Percentiles rank a stretch among this genome's conserved stretches.
phyloP scores from a whole-genome alignment of 2,797 vertebrate genomes.

The Sciurus vulgaris region DNA sequence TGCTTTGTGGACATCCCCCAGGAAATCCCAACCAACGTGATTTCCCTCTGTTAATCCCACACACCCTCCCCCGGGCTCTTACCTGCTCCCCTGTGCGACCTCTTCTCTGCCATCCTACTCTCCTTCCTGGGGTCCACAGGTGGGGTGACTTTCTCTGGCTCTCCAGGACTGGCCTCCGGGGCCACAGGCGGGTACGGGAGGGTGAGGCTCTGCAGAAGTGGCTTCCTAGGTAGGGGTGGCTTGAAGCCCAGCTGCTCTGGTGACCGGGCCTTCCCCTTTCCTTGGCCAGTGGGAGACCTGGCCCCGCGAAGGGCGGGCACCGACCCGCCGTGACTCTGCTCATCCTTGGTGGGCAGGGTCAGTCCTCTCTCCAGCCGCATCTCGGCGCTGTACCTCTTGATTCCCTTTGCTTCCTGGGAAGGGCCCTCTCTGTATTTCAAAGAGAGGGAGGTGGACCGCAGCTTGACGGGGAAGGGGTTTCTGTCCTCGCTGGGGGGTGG shows the following conservation, averaged over 20 bases:
- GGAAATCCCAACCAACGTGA: fast-evolving
- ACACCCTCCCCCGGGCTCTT: slow-evolving; percentile 77
- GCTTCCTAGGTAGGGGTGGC: slow-evolving; percentile 89
- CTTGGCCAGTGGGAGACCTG: slow-evolving; percentile 83
- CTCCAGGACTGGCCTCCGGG: slow-evolving; percentile 76
- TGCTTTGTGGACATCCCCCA: background rate
- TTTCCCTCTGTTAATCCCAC: background rate
- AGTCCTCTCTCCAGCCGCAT: slow-evolving; percentile 84
- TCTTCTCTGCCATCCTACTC: slow-evolving; percentile 83
- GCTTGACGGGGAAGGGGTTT: slow-evolving; percentile 93
- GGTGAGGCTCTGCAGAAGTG: slow-evolving; percentile 83
- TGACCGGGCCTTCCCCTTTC: slow-evolving; percentile 83
- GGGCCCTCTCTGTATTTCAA: slow-evolving; percentile 87
- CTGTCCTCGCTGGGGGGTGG: slow-evolving; percentile 85
- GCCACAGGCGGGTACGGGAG: slow-evolving; percentile 68
- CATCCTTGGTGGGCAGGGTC: slow-evolving; percentile 79
- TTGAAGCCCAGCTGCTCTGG: slow-evolving; percentile 87
- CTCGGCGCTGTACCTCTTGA: slow-evolving; percentile 89
- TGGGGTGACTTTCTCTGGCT: slow-evolving; percentile 81
- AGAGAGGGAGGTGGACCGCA: slow-evolving; percentile 93
- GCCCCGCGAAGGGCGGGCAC: slow-evolving; percentile 53
- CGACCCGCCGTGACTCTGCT: slow-evolving; percentile 82
- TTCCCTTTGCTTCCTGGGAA: slow-evolving; percentile 82
- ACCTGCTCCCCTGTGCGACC: slow-evolving; percentile 85
- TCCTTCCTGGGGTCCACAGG: slow-evolving; percentile 82